A percentile compares a stretch with the other conserved stretches of the same genome.
phyloP scores from a whole-genome alignment of 2,797 vertebrate genomes.

The Fringilla coelebs region DNA sequence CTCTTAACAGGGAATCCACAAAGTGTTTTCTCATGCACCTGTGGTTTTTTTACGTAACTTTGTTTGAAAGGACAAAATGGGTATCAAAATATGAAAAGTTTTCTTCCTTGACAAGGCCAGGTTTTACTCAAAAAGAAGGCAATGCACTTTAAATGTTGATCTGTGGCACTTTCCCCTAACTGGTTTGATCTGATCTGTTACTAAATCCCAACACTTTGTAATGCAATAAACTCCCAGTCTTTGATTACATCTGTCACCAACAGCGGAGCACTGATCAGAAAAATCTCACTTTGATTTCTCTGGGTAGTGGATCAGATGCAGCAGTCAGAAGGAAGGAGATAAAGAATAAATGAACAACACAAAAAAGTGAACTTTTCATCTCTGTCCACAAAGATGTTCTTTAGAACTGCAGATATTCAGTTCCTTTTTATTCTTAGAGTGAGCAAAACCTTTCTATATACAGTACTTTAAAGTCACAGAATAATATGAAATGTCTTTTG shows the following conservation, averaged over 20 bases:
- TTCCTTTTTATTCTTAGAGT: background rate
- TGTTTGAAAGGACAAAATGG: background rate
- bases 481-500: background rate
- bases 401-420: background rate
- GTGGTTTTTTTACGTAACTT: background rate
- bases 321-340: background rate
- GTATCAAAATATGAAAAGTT: background rate
- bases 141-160: background rate
- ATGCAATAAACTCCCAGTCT: slow-evolving; percentile 5
- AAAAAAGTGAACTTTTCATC: background rate
- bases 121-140: background rate
- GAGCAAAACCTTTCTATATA: background rate
- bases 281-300: slow-evolving; percentile 45
- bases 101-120: background rate
- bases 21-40: background rate
- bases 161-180: background rate
- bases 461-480: background rate
- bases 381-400: slow-evolving; percentile 1
- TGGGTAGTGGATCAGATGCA: slow-evolving; percentile 9
- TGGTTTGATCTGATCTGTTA: background rate
- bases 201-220: slow-evolving; percentile 31
- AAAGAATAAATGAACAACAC: background rate
- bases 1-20: background rate
- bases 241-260: slow-evolving; percentile 32
- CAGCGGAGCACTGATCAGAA: slow-evolving; percentile 34